Evolutionary conservation across 1,140 invertebrate species (phyloP), one percentile per base, ranked within the genome.

Genomic region (Saccostrea glomerata): DNA sequence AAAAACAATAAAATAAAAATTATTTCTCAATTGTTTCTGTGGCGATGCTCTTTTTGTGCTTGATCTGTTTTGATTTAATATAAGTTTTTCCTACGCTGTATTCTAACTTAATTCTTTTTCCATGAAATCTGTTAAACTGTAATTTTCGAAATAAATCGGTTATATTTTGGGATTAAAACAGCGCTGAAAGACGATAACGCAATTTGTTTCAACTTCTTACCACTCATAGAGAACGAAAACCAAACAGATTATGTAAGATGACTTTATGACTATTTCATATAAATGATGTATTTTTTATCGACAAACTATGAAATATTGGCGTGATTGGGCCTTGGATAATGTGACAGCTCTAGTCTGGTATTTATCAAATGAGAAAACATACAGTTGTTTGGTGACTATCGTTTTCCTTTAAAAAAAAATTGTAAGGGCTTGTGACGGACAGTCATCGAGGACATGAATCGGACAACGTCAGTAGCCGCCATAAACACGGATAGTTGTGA

Each of bases 341-440:
- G 70, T 30, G 70, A 77, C 23, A 15, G 13, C 13, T 77, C 23
- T 25, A 30, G 70, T 77, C 70, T 77, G 70, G 70, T 77, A 25
- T 77, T 36, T 36, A 77, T 77, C 70, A 77, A 77, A 77, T 15
- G 11, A 77, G 13, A 77, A 77, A 77, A 77, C 23, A 36, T 36
- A 36, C 25, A 36, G 23, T 25, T 36, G 70, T 30, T 36, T 36
- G 70, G 70, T 77, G 70, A 77, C 70, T 77, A 36, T 30, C 70
- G 20, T 20, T 66, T 66, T 66, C 17, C 60, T 66, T 9, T 2
- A 23, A 77, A 36, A 77, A 25, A 9, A 12, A 77, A 30, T 30
- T 36, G 30, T 15, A 12, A 30, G 70, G 25, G 70, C 25, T 30
- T 77, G 13, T 77, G 70, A 25, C 23, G 23, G 70, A 77, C 70